Evolutionary conservation across 2,797 vertebrate genomes (phyloP).

Genomic region (Leptodactylus fallax): DNA sequence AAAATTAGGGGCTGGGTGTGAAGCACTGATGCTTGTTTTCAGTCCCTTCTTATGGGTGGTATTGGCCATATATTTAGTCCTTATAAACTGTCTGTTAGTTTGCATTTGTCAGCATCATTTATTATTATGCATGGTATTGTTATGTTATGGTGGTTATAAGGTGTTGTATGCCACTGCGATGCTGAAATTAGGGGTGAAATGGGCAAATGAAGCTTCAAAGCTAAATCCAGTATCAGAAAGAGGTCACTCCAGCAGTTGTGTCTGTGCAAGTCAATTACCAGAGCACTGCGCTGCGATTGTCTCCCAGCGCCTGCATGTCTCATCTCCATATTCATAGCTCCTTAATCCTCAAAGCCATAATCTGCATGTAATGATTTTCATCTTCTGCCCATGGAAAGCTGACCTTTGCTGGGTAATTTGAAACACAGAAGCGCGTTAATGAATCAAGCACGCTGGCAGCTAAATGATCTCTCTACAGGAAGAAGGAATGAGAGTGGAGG

Average conservation of each 20-base stretch:
- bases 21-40: too few relatives aligned
- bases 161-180: neutral
- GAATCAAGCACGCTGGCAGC: constrained; percentile 55
- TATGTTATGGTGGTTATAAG: neutral
- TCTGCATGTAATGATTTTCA: constrained; percentile 58
- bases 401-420: constrained; percentile 59
- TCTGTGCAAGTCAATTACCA: constrained; percentile 45
- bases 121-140: neutral
- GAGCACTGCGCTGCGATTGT: constrained; percentile 17
- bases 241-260: constrained; percentile 21
- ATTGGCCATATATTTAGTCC: neutral
- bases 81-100: neutral
- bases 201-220: constrained; percentile 38
- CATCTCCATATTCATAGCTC: constrained; percentile 60
- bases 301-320: constrained; percentile 4
- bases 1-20: too few relatives aligned
- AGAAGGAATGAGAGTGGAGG: constrained; percentile 31
- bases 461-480: constrained; percentile 55
- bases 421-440: constrained; percentile 51
- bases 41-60: neutral
- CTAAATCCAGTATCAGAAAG: constrained; percentile 45
- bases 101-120: neutral
- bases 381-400: constrained; percentile 42
- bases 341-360: constrained; percentile 63
- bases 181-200: constrained; percentile 30